Evolutionary conservation across 1,140 invertebrate species (phyloP).

Genomic region (Ceratitis capitata): DNA sequence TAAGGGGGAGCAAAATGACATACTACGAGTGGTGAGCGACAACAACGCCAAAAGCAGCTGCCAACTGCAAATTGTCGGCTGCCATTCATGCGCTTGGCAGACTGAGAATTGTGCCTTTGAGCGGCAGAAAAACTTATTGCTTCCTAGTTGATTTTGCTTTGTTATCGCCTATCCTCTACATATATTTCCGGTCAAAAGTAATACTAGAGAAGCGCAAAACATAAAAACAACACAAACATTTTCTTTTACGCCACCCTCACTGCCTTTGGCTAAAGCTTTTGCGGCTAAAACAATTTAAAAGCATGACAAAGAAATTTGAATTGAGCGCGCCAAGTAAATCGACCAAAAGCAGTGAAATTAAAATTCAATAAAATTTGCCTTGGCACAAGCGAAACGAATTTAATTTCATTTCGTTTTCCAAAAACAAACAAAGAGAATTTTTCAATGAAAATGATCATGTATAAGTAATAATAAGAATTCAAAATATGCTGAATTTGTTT

Average conservation of each 20-base stretch:
- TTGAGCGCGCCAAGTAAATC: neutral
- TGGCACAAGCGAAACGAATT: neutral
- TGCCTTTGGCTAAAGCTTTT: neutral
- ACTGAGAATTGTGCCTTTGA: neutral
- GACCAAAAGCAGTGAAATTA: constrained; percentile 18
- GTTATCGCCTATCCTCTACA: neutral
- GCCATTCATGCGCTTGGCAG: neutral
- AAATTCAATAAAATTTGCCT: constrained; percentile 21
- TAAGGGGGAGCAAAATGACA: neutral
- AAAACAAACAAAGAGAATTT: neutral
- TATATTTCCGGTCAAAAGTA: constrained; percentile 5
- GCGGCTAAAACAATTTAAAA: constrained; percentile 10
- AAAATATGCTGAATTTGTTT: neutral
- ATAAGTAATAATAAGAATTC: neutral
- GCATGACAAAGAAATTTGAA: neutral
- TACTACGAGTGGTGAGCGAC: neutral
- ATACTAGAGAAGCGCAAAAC: too few relatives aligned
- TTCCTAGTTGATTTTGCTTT: neutral
- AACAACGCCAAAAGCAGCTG: neutral
- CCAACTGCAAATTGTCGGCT: neutral
- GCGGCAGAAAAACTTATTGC: neutral
- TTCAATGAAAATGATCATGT: neutral
- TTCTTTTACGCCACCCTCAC: neutral
- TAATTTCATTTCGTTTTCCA: too few relatives aligned
- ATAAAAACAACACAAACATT: neutral